Percentiles rank a stretch among this genome's conserved stretches.
Conservation (phyloP, 2,113 vertebrate species). For the Actenoides lindsayi region DNA sequence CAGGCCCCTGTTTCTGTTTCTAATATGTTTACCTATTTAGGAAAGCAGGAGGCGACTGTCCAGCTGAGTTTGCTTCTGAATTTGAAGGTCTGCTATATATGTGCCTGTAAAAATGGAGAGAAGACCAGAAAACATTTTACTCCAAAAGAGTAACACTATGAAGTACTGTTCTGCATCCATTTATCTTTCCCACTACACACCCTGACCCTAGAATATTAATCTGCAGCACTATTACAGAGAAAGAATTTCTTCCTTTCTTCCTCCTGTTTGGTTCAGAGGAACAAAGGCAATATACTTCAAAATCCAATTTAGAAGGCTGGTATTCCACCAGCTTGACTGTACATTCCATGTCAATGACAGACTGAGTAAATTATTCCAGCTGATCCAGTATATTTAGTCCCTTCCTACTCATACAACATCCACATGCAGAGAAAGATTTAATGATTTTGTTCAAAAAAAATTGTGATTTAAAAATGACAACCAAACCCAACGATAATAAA, state of each 20-base stretch:
- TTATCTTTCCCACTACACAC: not conserved
- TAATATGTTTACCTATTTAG: conserved; percentile 15
- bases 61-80: conserved; percentile 17
- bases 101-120: conserved; percentile 2
- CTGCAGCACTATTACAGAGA: not conserved
- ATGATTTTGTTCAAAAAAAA: not conserved
- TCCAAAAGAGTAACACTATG: not conserved
- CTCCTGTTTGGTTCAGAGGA: not conserved
- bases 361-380: not conserved
- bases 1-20: not conserved
- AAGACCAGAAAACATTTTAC: not conserved
- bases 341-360: not conserved
- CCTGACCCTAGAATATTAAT: not conserved
- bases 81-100: not conserved
- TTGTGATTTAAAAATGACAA: not conserved
- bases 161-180: not conserved
- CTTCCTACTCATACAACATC: not conserved
- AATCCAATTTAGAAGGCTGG: not conserved
- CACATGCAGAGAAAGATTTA: not conserved
- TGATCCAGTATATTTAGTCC: not conserved
- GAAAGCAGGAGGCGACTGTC: not conserved
- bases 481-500: not conserved
- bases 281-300: not conserved
- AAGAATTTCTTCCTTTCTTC: not conserved
- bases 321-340: not conserved